Base-by-base conservation (phyloP, 1,140 invertebrate species). In the Nasonia giraulti region DNA sequence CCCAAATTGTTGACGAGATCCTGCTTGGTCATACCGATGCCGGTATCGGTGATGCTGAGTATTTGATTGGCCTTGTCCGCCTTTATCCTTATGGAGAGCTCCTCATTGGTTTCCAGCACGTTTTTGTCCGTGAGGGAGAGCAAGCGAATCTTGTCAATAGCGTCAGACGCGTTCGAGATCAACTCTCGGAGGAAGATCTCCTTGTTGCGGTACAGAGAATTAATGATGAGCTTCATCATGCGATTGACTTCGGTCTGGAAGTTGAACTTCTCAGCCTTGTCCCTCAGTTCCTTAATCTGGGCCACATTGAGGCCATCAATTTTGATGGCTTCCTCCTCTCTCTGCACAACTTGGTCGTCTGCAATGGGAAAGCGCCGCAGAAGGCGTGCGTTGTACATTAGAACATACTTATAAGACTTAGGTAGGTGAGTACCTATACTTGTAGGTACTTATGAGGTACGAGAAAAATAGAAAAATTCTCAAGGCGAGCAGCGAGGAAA, bases 191-290 rank as follows among this genome's bases (percentile, higher is more conserved):
- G 94, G 95, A 99, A 99, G 88, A 99, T 99, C 95, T 99, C 99
- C 93, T 99, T 99, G 92, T 99, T 99, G 87, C 98, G 96, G 92
- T 99, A 99, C 0, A 99, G 94, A 0, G 98, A 99, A 93, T 99
- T 99, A 90, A 99, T 99, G 91, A 99, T 99, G 27, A 99, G 95
- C 93, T 99, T 99, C 99, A 99, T 99, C 98, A 99, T 99, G 47
- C 99, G 96, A 94, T 99, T 99, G 12, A 99, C 98, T 93, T 99
- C 98, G 1, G 98, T 98, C 93, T 99, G 98, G 94, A 99, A 99
- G 33, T 95, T 95, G 92, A 97, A 98, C 92, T 98, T 99, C 90
- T 99, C 97, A 0, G 98, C 95, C 91, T 97, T 97, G 31, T 98
- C 98, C 75, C 97, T 93, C 11, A 99, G 90, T 93, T 99, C 97